A percentile compares a stretch with the other conserved stretches of the same genome.
phyloP scores from a whole-genome alignment of 2,113 vertebrate genomes.

The Eira barbara region DNA sequence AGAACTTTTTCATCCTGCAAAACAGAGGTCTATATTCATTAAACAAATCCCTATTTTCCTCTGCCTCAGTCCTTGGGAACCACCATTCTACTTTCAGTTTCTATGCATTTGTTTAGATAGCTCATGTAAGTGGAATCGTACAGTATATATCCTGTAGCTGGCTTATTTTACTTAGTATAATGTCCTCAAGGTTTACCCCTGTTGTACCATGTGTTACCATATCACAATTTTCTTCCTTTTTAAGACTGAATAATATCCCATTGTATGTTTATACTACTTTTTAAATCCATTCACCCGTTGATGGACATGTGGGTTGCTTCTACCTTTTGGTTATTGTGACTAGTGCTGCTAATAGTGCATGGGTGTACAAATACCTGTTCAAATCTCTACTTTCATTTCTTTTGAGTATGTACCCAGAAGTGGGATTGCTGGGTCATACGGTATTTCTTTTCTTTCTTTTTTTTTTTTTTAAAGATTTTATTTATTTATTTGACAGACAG shows the following conservation, averaged over 20 bases:
- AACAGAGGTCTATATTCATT: background rate
- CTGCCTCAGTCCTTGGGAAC: background rate
- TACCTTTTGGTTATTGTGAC: background rate
- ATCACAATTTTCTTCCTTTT: slow-evolving; percentile 1
- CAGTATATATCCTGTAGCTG: background rate
- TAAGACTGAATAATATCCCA: background rate
- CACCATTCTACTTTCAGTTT: background rate
- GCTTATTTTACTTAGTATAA: background rate
- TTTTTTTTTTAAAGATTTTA: background rate
- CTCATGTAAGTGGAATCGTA: background rate
- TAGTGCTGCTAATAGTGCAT: background rate
- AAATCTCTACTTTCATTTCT: background rate
- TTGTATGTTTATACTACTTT: background rate
- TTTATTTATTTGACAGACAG: too few species aligned
- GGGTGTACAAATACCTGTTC: background rate
- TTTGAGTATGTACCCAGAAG: background rate
- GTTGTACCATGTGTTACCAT: background rate
- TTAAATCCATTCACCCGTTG: background rate
- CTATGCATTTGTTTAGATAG: background rate
- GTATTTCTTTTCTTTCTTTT: background rate
- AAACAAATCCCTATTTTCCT: background rate
- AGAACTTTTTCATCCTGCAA: background rate
- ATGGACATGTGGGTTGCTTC: background rate
- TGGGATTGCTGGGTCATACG: background rate
- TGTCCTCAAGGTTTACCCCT: background rate